Evolutionary conservation across 2,888 invertebrate genomes (phyloP).

Genomic region (Ophonus ardosiacus): DNA sequence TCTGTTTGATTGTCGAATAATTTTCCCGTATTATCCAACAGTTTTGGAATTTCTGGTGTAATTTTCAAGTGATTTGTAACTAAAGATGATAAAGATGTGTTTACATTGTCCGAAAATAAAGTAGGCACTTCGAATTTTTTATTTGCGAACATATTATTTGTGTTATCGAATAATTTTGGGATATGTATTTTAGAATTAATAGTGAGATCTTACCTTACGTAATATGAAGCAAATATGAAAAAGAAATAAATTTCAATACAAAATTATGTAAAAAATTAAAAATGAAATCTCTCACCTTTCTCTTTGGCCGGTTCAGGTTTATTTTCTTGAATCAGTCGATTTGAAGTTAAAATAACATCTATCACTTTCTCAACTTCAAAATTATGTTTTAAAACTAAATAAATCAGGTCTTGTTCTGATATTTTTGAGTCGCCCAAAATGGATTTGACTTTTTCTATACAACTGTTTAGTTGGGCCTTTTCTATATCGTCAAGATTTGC

Average conservation of each 20-base stretch:
- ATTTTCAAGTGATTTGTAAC: conserved; percentile 49
- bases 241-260: conserved; percentile 48
- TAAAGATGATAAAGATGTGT: conserved; percentile 52
- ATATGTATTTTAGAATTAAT: conserved; percentile 23
- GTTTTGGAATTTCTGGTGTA: conserved; percentile 15
- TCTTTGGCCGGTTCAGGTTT: conserved; percentile 68
- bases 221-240: conserved; percentile 71
- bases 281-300: conserved; percentile 72
- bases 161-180: conserved; percentile 13
- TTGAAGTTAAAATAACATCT: conserved; percentile 78
- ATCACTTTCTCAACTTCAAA: conserved; percentile 86
- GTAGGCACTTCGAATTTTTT: conserved; percentile 26
- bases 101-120: neutral
- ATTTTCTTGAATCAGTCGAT: conserved; percentile 56
- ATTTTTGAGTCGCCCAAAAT: conserved; percentile 85
- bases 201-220: conserved; percentile 77
- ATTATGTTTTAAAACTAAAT: conserved; percentile 84
- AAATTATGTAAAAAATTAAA: neutral
- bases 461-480: conserved; percentile 87
- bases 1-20: conserved; percentile 9
- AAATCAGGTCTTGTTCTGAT: conserved; percentile 84
- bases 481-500: conserved; percentile 81
- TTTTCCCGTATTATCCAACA: neutral
- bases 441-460: conserved; percentile 89
- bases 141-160: neutral